Conservation (phyloP, 2,888 invertebrate species). For the Melitaea athalia region DNA sequence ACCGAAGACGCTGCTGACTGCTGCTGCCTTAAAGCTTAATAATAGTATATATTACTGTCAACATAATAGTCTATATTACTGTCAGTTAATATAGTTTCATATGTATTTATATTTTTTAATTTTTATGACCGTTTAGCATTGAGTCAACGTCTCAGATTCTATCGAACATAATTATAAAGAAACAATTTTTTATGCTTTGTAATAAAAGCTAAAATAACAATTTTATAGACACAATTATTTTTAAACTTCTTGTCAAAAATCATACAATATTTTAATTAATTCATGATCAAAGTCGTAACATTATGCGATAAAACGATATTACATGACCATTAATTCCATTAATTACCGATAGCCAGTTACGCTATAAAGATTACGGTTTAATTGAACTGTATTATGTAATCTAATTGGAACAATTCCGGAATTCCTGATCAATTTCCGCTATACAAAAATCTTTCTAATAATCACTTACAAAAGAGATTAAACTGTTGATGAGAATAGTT, state of each 20-base stretch:
- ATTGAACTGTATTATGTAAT: background rate
- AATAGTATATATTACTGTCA: too few relatives aligned
- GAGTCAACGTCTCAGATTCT: too few relatives aligned
- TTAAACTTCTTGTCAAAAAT: background rate
- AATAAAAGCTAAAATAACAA: background rate
- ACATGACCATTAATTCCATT: background rate
- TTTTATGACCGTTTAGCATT: too few relatives aligned
- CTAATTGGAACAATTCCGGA: background rate
- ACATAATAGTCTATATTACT: too few relatives aligned
- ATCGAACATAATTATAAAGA: too few relatives aligned
- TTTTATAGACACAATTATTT: background rate
- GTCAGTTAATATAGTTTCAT: too few relatives aligned
- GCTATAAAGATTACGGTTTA: constrained; percentile 4
- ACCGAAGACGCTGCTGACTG: too few relatives aligned
- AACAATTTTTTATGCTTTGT: too few relatives aligned
- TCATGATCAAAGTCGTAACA: background rate
- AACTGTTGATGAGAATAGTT: too few relatives aligned
- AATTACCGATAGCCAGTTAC: constrained; percentile 1
- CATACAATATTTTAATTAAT: background rate
- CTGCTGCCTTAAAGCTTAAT: too few relatives aligned
- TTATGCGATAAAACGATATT: background rate
- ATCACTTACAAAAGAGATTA: background rate
- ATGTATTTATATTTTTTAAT: too few relatives aligned
- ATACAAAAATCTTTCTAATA: background rate
- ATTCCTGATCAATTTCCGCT: background rate